phyloP scores from a whole-genome alignment of 2,113 vertebrate species.

The Nothobranchius furzeri region DNA sequence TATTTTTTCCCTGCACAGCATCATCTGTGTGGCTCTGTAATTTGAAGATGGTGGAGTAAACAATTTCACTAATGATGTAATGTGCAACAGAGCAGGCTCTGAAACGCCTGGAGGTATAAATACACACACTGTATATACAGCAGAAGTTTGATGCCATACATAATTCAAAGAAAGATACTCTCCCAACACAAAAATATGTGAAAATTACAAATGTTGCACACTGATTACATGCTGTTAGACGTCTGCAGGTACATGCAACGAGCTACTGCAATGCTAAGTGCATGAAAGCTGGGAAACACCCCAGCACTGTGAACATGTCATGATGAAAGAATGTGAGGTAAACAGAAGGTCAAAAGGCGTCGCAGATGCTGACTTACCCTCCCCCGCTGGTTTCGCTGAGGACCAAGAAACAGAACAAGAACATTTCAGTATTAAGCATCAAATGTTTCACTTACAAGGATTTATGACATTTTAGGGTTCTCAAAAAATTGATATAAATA shows the following conservation, averaged over 20 bases:
- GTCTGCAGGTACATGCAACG: constrained; percentile 6
- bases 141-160: neutral
- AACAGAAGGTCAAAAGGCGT: neutral
- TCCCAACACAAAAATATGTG: neutral
- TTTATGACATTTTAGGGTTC: too few species aligned
- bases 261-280: constrained; percentile 16
- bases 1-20: neutral
- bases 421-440: constrained; percentile 20
- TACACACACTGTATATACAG: neutral
- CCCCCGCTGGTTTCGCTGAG: constrained; percentile 52
- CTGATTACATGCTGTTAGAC: constrained; percentile 3
- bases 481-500: too few species aligned
- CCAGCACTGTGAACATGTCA: constrained; percentile 14
- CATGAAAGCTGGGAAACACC: too few species aligned
- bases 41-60: constrained; percentile 17
- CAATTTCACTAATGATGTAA: constrained; percentile 12
- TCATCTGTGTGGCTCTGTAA: neutral
- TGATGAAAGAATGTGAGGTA: constrained; percentile 39
- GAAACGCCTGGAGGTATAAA: constrained; percentile 19
- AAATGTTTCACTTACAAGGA: neutral
- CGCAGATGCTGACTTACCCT: constrained; percentile 61
- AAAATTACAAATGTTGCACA: constrained; percentile 2
- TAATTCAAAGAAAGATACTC: constrained; percentile 15
- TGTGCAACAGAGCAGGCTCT: neutral
- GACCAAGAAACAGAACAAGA: constrained; percentile 20